phyloP scores from a whole-genome alignment of 2,113 vertebrate genomes.

The Macrotis lagotis region DNA sequence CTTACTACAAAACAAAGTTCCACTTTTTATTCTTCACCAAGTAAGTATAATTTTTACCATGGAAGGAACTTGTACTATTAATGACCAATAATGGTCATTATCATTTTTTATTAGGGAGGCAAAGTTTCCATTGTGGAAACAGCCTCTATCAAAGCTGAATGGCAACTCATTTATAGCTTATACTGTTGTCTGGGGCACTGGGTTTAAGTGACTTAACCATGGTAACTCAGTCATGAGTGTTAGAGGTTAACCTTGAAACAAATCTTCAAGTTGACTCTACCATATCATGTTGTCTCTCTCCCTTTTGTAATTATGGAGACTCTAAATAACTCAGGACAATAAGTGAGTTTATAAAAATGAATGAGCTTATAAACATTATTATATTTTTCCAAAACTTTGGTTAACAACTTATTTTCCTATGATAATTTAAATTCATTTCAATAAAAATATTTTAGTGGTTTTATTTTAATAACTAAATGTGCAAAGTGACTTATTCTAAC shows the following conservation, averaged over 20 bases:
- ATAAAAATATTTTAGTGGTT: constrained; percentile 32
- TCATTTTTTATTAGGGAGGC: background rate
- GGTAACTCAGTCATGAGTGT: background rate
- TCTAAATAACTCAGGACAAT: constrained; percentile 40
- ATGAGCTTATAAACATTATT: constrained; percentile 48
- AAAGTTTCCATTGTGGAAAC: background rate
- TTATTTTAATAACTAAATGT: background rate
- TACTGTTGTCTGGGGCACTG: background rate
- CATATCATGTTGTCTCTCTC: background rate
- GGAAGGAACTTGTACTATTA: background rate
- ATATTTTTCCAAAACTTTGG: background rate
- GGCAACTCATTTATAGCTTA: background rate
- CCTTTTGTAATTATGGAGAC: constrained; percentile 35
- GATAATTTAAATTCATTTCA: constrained; percentile 55
- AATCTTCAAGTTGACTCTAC: background rate
- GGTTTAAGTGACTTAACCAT: background rate
- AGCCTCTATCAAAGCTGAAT: background rate
- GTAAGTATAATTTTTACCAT: background rate
- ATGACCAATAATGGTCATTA: too few relatives aligned
- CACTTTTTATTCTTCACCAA: background rate
- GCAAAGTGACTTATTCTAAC: background rate
- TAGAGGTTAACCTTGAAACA: background rate
- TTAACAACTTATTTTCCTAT: constrained; percentile 32
- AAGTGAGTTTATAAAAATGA: constrained; percentile 54
- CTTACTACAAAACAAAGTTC: background rate